A percentile compares a stretch with the other conserved stretches of the same genome.
Conservation (phyloP, 2,888 invertebrate species). For the Aricia artaxerxes region DNA sequence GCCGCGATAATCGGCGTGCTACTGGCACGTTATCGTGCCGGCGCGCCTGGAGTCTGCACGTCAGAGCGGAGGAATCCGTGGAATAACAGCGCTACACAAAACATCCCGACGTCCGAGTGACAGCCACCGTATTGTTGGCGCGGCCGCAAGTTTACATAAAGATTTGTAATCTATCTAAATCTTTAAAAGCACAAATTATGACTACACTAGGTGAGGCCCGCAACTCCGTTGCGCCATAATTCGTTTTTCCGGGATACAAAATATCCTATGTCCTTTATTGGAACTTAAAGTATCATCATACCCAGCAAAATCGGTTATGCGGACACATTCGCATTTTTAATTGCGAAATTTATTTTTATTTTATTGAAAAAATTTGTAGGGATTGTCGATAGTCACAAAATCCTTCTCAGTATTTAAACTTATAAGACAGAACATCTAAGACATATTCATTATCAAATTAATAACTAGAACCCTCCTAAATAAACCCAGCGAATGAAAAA, state of each 20-base stretch:
- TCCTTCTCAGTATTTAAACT: not conserved
- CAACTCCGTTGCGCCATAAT: no score
- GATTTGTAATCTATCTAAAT: not conserved
- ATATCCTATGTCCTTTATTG: no score
- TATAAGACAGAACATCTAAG: not conserved
- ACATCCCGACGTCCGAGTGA: constrained; percentile 37
- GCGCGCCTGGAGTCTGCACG: constrained; percentile 64
- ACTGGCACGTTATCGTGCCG: constrained; percentile 76
- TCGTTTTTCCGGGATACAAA: no score
- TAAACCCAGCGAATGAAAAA: not conserved
- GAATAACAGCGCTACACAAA: constrained; percentile 40
- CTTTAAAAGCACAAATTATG: no score
- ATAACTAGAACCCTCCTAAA: no score
- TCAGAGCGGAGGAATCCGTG: constrained; percentile 43
- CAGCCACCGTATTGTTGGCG: not conserved
- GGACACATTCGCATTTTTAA: no score
- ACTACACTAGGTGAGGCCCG: no score
- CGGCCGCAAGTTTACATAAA: not conserved
- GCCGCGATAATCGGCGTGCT: constrained; percentile 77
- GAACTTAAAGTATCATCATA: no score
- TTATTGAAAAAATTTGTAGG: no score
- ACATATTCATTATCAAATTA: not conserved
- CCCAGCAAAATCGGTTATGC: no score
- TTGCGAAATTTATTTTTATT: no score
- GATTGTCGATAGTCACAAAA: not conserved